Base-by-base conservation (phyloP, 2,888 invertebrate genomes). In the Octonoba sinensis region DNA sequence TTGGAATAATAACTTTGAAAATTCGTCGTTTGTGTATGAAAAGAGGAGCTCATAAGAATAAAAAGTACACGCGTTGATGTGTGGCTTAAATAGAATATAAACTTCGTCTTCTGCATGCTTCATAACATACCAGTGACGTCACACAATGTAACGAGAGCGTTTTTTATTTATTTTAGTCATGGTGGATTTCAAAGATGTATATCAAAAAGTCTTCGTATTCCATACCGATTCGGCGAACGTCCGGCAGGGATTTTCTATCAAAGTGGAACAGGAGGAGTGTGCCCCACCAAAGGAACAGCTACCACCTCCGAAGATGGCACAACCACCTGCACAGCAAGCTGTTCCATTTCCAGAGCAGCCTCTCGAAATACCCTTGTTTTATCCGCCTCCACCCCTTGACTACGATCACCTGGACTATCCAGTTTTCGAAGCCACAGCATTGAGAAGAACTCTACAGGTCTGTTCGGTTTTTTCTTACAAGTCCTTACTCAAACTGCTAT, bases 201-300 rank as follows among this genome's bases (percentile, higher is more conserved):
- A 84, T 15, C 85, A 86, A 62, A 83, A 84, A 13, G 73, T 84
- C 13, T 73, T 86, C 22, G 84, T 73, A 44, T 86, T 86, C 60
- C 84, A 84, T 36, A 84, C 85, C 8, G 85, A 86, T 76, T 76
- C 81, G 4, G 84, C 84, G 1, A 84, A 85, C 18, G 83, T 82
- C 1, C 72, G 84, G 44, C 83, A 84, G 1, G 86, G 86, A n/a
- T 86, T 86, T 62, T 76, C 84, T 44, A 85, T 86, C 66, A 74
- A 84, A 27, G 84, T 85, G 18, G 74, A 84, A 15, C 86, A 86
- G 54, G 82, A 85, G 6, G 84, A 85, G 49, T 86, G 86, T 44
- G 56, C 47, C 8, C 54, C 54, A 18, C 20, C 44, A 2, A 4
- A 51, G n/a, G 16, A 20, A 15, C 69, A 16, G 44, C 22, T 54